Percentiles rank a stretch among this genome's conserved stretches.
These are phyloP conservation scores for Ceratina calcarata DNA, from an alignment of 1,140 invertebrate species.

Conservation along the genomic window DNA sequence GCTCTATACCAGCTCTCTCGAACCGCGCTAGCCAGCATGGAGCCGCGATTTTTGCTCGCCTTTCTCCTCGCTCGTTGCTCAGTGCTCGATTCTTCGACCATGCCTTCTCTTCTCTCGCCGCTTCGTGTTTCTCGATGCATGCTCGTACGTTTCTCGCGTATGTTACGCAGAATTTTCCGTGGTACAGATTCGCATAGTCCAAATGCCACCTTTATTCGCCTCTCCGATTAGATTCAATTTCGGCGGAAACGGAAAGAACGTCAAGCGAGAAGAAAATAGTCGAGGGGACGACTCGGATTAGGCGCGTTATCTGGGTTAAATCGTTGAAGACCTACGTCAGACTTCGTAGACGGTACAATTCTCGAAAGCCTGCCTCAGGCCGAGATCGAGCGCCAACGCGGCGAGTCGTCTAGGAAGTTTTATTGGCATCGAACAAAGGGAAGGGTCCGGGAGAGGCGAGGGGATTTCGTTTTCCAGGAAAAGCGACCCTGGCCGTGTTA, in stretches of 20 bases:
- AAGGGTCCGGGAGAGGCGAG: conserved; percentile 32
- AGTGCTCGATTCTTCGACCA: conserved; percentile 12
- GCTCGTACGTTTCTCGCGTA: background rate
- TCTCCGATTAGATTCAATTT: no score
- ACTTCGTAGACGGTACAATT: conserved; percentile 46
- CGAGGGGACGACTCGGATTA: conserved; percentile 36
- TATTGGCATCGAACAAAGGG: conserved; percentile 34
- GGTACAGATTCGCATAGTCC: no score
- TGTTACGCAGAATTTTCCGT: conserved; percentile 21
- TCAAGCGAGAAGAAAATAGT: background rate
- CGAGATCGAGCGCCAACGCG: conserved; percentile 21
- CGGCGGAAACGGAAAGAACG: background rate
- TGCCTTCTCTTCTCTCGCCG: conserved; percentile 49
- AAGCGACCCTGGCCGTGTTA: conserved; percentile 42
- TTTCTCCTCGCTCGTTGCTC: conserved; percentile 53
- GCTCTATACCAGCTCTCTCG: conserved; percentile 51
- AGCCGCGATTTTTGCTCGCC: conserved; percentile 76
- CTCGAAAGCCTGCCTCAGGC: conserved; percentile 51
- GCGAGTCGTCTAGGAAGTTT: conserved; percentile 51
- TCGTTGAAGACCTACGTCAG: conserved; percentile 56
- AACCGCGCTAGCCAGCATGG: conserved; percentile 75
- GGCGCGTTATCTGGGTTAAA: conserved; percentile 49
- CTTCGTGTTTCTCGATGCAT: background rate
- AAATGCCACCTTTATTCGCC: no score
- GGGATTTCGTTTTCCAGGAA: conserved; percentile 59